Evolutionary conservation across 2,888 invertebrate species (phyloP).

Genomic region (Incurvaria masculella): DNA sequence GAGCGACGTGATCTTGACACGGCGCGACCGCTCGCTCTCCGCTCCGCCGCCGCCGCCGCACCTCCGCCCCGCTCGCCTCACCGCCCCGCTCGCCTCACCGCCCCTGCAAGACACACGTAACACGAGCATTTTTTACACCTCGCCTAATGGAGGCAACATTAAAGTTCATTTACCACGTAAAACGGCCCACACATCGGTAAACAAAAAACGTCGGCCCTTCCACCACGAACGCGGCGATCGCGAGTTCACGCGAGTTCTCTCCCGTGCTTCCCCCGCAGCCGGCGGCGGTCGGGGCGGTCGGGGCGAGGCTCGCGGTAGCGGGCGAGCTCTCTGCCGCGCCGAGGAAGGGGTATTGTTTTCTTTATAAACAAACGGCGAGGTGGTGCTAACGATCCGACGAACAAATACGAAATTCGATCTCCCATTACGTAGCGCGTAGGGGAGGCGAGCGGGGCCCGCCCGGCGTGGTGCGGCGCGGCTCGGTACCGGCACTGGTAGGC

Average conservation of each 20-base stretch:
- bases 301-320: slow-evolving; percentile 27
- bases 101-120: neutral
- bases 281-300: slow-evolving; percentile 10
- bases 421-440: slow-evolving; percentile 36
- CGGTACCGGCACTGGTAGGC: too few relatives aligned
- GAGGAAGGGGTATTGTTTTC: slow-evolving; percentile 52
- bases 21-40: slow-evolving; percentile 20
- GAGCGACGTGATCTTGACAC: slow-evolving; percentile 53
- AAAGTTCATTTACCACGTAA: too few relatives aligned
- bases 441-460: too few relatives aligned
- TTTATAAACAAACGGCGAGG: slow-evolving; percentile 52
- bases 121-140: neutral
- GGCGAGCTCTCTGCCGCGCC: slow-evolving; percentile 21
- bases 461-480: too few relatives aligned
- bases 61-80: neutral
- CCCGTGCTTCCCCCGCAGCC: slow-evolving; percentile 4
- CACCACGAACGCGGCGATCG: too few relatives aligned
- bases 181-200: too few relatives aligned
- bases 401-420: slow-evolving; percentile 57
- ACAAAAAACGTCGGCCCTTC: too few relatives aligned
- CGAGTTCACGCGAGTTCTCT: too few relatives aligned
- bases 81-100: too few relatives aligned
- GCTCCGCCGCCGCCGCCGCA: neutral
- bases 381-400: slow-evolving; percentile 53
- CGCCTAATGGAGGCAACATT: too few relatives aligned